Percentiles rank a stretch among this genome's conserved stretches.
These are phyloP conservation scores for Etheostoma spectabile DNA, from an alignment of 2,113 vertebrate species.

Conservation along the genomic window DNA sequence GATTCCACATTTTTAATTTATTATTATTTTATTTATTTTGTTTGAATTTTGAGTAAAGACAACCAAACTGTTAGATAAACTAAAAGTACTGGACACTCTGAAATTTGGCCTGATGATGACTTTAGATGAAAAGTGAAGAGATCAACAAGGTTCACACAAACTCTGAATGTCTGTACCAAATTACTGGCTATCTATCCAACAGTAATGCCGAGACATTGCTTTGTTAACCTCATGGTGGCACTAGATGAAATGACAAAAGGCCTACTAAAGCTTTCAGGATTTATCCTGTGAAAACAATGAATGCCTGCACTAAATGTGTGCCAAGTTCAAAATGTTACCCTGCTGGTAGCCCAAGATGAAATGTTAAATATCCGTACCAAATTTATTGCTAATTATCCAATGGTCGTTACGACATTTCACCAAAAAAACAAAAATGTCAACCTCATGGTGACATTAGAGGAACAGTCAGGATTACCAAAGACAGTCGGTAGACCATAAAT, in stretches of 20 bases:
- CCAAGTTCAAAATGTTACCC: not conserved
- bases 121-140: not conserved
- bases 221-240: not conserved
- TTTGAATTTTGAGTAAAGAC: no score
- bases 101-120: not conserved
- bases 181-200: not conserved
- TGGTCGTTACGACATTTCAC: not conserved
- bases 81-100: not conserved
- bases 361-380: not conserved
- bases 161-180: not conserved
- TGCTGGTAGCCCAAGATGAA: not conserved
- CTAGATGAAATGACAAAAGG: not conserved
- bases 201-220: not conserved
- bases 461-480: not conserved
- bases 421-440: not conserved
- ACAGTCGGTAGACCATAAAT: not conserved
- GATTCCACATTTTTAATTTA: slow-evolving; percentile 3
- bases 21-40: slow-evolving; percentile 1
- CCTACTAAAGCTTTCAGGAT: not conserved
- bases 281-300: not conserved
- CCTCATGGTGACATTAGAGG: not conserved
- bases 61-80: not conserved
- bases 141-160: not conserved
- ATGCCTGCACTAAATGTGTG: not conserved
- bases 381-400: not conserved